Percentiles rank a stretch among this genome's conserved stretches.
Conservation (phyloP, 2,888 invertebrate species). For the Cantharis lateralis region DNA sequence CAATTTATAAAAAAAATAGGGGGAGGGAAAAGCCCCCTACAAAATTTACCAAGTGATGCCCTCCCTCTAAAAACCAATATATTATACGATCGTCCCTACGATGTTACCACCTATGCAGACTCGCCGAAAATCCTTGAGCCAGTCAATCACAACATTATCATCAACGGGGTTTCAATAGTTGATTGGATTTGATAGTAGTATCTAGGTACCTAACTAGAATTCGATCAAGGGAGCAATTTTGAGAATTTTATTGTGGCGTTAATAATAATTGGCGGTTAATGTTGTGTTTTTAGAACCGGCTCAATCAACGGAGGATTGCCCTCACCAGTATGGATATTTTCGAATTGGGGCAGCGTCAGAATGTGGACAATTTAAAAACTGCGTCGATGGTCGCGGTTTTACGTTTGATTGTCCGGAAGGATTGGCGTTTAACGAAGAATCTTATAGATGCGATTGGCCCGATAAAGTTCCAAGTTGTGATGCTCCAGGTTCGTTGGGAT, state of each 20-base stretch:
- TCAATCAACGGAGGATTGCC: slow-evolving; percentile 77
- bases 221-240: background rate
- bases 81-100: no score
- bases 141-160: no score
- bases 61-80: no score
- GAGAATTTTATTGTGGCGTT: background rate
- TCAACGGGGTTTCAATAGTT: no score
- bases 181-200: no score
- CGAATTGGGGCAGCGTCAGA: slow-evolving; percentile 67
- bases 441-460: slow-evolving; percentile 85
- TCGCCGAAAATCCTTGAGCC: no score
- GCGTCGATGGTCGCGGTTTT: slow-evolving; percentile 75
- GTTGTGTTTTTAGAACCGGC: slow-evolving; percentile 62
- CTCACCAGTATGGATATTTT: slow-evolving; percentile 84
- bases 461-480: slow-evolving; percentile 82
- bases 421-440: slow-evolving; percentile 68
- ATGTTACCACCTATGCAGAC: no score
- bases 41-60: no score
- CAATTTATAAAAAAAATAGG: no score
- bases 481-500: slow-evolving; percentile 67
- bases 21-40: no score
- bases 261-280: background rate
- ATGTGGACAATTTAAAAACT: slow-evolving; percentile 82
- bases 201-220: no score
- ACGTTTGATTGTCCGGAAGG: slow-evolving; percentile 83